Conservation (phyloP, 1,140 invertebrate species). For the Rhagoletis pomonella region DNA sequence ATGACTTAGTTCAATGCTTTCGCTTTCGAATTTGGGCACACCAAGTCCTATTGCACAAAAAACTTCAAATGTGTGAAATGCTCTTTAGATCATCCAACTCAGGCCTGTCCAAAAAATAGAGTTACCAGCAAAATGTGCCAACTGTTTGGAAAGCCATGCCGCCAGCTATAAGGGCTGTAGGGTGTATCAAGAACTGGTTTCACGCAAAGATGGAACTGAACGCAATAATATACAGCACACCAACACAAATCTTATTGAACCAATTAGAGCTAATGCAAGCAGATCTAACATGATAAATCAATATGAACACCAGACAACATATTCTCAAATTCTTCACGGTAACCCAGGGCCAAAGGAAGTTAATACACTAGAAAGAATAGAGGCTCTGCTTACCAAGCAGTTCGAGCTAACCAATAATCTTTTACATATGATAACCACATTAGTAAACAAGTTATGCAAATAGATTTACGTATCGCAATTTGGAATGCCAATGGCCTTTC, state of each 20-base stretch:
- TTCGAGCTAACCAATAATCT: slow-evolving; percentile 43
- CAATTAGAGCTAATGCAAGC: not conserved
- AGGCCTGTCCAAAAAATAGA: slow-evolving; percentile 45
- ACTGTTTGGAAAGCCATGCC: slow-evolving; percentile 67
- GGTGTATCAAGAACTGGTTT: too few species aligned
- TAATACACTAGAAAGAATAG: too few species aligned
- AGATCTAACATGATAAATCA: not conserved
- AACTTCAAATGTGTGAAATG: slow-evolving; percentile 71
- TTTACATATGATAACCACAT: slow-evolving; percentile 30
- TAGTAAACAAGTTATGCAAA: slow-evolving; percentile 32
- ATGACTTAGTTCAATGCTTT: too few species aligned
- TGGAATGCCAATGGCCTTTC: too few species aligned
- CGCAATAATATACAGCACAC: too few species aligned
- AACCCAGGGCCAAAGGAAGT: not conserved
- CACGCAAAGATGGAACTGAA: too few species aligned
- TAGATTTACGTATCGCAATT: slow-evolving; percentile 53
- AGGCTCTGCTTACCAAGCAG: too few species aligned
- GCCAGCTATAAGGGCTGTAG: too few species aligned
- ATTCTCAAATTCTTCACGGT: not conserved
- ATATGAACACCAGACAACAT: not conserved
- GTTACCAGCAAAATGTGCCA: slow-evolving; percentile 65
- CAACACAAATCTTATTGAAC: too few species aligned
- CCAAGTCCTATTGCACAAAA: slow-evolving; percentile 62
- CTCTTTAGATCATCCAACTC: slow-evolving; percentile 65
- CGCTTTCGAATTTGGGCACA: too few species aligned